A percentile compares a stretch with the other conserved stretches of the same genome.
Conservation (phyloP, 2,888 invertebrate species). For the Teleogryllus oceanicus region DNA sequence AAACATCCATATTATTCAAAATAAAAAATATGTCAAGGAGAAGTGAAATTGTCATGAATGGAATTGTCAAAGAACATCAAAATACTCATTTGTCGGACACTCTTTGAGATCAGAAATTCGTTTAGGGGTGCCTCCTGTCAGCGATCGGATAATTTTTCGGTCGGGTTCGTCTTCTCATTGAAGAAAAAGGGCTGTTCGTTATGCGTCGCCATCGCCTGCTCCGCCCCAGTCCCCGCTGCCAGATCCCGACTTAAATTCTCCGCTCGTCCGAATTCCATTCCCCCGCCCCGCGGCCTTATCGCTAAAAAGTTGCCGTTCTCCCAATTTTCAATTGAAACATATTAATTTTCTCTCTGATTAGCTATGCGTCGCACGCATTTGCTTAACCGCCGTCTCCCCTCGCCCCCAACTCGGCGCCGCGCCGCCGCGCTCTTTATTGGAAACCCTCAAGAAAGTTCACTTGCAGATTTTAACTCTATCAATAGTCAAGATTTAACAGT, state of each 20-base stretch:
- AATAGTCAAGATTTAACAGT: slow-evolving; percentile 10
- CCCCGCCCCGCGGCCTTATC: background rate
- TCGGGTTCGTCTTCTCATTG: background rate
- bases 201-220: background rate
- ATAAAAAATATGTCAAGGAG: too few species aligned
- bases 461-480: slow-evolving; percentile 24
- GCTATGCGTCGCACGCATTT: slow-evolving; percentile 29
- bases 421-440: background rate
- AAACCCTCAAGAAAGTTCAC: background rate
- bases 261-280: background rate
- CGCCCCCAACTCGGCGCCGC: background rate
- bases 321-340: slow-evolving; percentile 29
- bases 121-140: background rate
- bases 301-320: slow-evolving; percentile 9
- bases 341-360: slow-evolving; percentile 31
- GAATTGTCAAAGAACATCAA: too few species aligned
- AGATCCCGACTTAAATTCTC: background rate
- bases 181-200: slow-evolving; percentile 6
- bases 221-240: background rate
- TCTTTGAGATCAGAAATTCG: too few species aligned
- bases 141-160: background rate
- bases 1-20: too few species aligned
- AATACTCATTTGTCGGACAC: too few species aligned
- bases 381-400: slow-evolving; percentile 1
- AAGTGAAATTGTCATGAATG: too few species aligned